Evolutionary conservation across 2,113 vertebrate species (phyloP), one percentile per base, ranked within the genome.

Genomic region (Plecotus auritus): DNA sequence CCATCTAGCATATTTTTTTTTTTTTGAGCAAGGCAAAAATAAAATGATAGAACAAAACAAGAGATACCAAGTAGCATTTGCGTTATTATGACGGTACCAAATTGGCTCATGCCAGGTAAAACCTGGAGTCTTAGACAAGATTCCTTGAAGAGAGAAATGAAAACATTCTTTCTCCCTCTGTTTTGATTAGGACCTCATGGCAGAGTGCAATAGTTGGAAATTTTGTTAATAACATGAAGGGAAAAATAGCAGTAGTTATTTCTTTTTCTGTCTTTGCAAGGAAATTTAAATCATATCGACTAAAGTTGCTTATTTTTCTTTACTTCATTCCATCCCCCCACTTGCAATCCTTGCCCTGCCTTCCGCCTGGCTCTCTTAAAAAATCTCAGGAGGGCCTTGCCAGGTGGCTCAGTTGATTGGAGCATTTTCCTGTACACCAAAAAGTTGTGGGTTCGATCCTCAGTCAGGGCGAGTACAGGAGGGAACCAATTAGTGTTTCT

Each of bases 211-310:
- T 45, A 17, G 5, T 93, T 72, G 89, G 51, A 87, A 89, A 87
- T 88, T 90, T 78, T 49, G 40, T 69, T 86, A 74, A 30, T 64
- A 85, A 85, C 35, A 51, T 76, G 49, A 87, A 73, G 54, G 51
- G 30, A 13, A 37, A 35, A 7, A n/a, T 35, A 64, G 4, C 26
- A 64, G 16, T 72, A 12, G 54, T 83, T 93, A 37, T 86, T 82
- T 96, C 20, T 88, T 82, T 96, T 88, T 93, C 16, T 95, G 1
- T 81, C 73, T 96, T 96, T 16, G 69, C 7, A 84, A 81, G 67
- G 37, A 32, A 95, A 61, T 0, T 80, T 95, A 96, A 70, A 10
- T 54, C 88, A 80, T 2, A 20, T 88, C 12, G 16, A 72, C 5
- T 32, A 35, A 86, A 49, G 17, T 42, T 94, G 59, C 26, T 81